Evolutionary conservation across 2,113 vertebrate genomes (phyloP).

Genomic region (Salvelinus alpinus): DNA sequence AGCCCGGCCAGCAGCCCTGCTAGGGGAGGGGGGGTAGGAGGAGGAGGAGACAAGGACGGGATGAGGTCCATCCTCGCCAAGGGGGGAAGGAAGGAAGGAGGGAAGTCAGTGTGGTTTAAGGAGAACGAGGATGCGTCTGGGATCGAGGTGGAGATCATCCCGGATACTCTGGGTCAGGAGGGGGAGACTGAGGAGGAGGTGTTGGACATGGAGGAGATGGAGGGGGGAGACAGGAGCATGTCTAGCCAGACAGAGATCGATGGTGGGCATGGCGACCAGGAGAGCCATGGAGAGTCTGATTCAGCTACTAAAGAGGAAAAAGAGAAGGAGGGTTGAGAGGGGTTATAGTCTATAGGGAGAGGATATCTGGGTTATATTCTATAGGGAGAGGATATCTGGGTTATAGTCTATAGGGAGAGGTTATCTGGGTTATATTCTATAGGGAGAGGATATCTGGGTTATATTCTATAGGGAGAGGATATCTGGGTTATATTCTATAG

Average conservation of each 20-base stretch:
- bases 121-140: constrained; percentile 77
- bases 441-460: no score
- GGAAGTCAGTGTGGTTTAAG: constrained; percentile 83
- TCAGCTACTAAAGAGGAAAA: constrained; percentile 21
- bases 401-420: no score
- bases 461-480: no score
- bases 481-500: no score
- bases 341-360: no score
- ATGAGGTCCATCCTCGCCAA: constrained; percentile 66
- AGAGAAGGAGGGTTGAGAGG: constrained; percentile 42
- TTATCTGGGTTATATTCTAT: no score
- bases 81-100: constrained; percentile 71
- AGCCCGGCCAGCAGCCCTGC: constrained; percentile 42
- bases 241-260: constrained; percentile 41
- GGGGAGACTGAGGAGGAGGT: constrained; percentile 61
- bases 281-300: background rate
- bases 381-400: no score
- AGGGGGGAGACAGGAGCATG: constrained; percentile 57
- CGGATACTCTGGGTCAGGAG: constrained; percentile 68
- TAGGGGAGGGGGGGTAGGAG: constrained; percentile 61
- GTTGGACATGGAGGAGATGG: constrained; percentile 51
- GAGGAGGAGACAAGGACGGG: constrained; percentile 45
- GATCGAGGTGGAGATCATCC: constrained; percentile 81
- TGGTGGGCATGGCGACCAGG: constrained; percentile 8
- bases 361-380: no score